A percentile compares a stretch with the other conserved stretches of the same genome.
These are phyloP conservation scores for Sinhomidia bicolor DNA, from an alignment of 2,888 invertebrate species.

Conservation along the genomic window DNA sequence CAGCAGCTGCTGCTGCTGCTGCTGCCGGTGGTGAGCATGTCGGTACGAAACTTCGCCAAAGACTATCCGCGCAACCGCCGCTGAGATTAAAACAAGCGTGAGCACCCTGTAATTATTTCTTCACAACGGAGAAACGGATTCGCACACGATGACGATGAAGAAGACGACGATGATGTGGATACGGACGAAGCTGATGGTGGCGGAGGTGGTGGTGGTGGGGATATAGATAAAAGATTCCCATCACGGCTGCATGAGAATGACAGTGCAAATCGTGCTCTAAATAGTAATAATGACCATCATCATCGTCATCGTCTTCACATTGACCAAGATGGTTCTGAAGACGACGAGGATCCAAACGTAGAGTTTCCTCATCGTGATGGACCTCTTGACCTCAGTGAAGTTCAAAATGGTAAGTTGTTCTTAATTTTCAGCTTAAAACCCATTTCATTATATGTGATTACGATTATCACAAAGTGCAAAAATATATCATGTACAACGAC, in stretches of 20 bases:
- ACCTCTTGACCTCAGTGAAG: constrained; percentile 80
- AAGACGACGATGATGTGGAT: constrained; percentile 80
- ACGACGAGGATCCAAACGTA: constrained; percentile 74
- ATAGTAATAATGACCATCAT: constrained; percentile 50
- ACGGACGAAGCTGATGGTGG: constrained; percentile 72
- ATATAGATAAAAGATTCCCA: constrained; percentile 77
- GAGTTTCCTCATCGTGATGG: constrained; percentile 67
- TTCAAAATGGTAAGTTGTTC: constrained; percentile 78
- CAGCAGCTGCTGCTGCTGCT: constrained; percentile 1
- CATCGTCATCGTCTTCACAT: background rate
- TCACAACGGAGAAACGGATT: constrained; percentile 66
- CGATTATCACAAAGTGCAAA: background rate
- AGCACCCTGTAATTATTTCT: constrained; percentile 55
- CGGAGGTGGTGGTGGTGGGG: no score
- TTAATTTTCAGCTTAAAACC: constrained; percentile 25
- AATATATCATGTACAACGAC: background rate
- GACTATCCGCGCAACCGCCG: constrained; percentile 73
- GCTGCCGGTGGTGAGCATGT: constrained; percentile 76
- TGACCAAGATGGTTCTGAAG: constrained; percentile 66
- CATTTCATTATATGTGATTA: background rate
- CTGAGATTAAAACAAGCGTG: constrained; percentile 52
- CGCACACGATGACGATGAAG: constrained; percentile 80
- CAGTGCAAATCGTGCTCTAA: constrained; percentile 74
- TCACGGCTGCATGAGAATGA: constrained; percentile 71
- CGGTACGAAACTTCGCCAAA: constrained; percentile 66